These are phyloP conservation scores for Perizoma flavofasciatum DNA, from an alignment of 2,888 invertebrate genomes.

Conservation along the genomic window DNA sequence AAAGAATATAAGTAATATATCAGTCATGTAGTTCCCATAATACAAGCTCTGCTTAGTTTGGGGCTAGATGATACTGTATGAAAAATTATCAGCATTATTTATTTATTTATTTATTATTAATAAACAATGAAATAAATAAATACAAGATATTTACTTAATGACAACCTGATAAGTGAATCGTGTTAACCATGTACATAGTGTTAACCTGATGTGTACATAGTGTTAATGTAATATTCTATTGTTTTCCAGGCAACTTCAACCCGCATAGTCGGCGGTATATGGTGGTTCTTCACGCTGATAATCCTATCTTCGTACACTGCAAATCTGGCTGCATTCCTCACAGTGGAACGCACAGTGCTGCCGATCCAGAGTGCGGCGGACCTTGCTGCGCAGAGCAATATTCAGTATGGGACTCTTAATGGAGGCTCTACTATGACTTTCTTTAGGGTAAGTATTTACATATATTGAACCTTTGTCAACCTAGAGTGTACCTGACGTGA, in stretches of 20 bases:
- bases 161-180: background rate
- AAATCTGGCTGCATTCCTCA: constrained; percentile 98
- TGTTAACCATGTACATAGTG: background rate
- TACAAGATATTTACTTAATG: too few species aligned
- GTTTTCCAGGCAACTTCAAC: constrained; percentile 93
- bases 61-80: too few species aligned
- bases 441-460: constrained; percentile 88
- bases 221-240: background rate
- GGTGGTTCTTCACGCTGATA: constrained; percentile 99
- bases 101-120: too few species aligned
- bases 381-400: constrained; percentile 95
- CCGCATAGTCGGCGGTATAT: constrained; percentile 97
- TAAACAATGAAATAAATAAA: too few species aligned
- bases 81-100: too few species aligned
- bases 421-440: constrained; percentile 99
- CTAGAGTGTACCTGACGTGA: background rate
- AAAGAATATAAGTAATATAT: too few species aligned
- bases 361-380: constrained; percentile 98
- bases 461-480: too few species aligned
- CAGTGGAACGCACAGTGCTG: constrained; percentile 97
- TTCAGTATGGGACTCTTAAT: constrained; percentile 96
- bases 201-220: background rate
- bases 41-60: too few species aligned
- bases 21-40: too few species aligned
- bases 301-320: constrained; percentile 99